These are phyloP conservation scores for Chorisops tibialis DNA, from an alignment of 2,888 invertebrate genomes.

Conservation along the genomic window DNA sequence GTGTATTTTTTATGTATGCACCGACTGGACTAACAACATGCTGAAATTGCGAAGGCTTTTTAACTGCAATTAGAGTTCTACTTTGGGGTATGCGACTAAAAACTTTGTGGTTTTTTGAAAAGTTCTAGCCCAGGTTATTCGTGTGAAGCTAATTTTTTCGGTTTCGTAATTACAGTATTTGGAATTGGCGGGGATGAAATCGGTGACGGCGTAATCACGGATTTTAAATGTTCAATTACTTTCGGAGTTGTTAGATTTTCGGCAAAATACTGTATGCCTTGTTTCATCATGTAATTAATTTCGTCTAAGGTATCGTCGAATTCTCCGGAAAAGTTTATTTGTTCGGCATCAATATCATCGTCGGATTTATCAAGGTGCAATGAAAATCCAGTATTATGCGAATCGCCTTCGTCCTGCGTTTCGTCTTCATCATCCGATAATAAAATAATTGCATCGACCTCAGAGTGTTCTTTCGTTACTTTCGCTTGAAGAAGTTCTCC, in stretches of 20 bases:
- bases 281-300: conserved; percentile 50
- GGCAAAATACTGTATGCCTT: conserved; percentile 45
- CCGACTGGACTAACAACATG: conserved; percentile 52
- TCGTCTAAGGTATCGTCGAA: conserved; percentile 53
- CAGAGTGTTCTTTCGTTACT: too few relatives aligned
- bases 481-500: background rate
- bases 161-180: conserved; percentile 34
- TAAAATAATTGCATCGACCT: conserved; percentile 25
- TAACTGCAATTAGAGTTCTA: background rate
- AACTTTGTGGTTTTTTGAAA: conserved; percentile 38
- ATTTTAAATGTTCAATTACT: conserved; percentile 10
- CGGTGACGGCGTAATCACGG: background rate
- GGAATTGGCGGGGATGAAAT: conserved; percentile 27
- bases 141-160: conserved; percentile 26
- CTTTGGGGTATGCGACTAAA: conserved; percentile 29
- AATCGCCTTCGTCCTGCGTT: background rate
- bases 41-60: conserved; percentile 38
- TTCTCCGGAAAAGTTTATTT: conserved; percentile 38
- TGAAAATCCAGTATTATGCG: conserved; percentile 7
- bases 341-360: conserved; percentile 15
- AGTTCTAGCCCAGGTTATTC: conserved; percentile 38
- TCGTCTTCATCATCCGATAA: conserved; percentile 37
- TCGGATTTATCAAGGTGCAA: background rate
- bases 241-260: conserved; percentile 17
- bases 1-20: conserved; percentile 50